These are phyloP conservation scores for Alouatta caraya DNA, from an alignment of 2,797 vertebrate species.

Conservation along the genomic window DNA sequence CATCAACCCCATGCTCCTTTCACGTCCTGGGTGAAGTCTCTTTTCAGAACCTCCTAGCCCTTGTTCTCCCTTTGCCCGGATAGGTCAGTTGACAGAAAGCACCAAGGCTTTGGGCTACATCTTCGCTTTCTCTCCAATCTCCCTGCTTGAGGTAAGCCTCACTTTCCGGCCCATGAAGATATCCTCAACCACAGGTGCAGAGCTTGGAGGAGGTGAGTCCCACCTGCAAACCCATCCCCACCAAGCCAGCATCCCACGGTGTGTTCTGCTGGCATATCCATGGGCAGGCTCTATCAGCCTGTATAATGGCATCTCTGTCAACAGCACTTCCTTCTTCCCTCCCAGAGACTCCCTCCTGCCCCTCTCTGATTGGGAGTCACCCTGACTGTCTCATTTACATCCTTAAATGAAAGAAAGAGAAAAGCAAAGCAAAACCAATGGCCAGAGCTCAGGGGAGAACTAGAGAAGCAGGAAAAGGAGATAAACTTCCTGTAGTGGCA, in stretches of 20 bases:
- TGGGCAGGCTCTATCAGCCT: accelerated
- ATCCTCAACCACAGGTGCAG: neutral
- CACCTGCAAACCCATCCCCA: neutral
- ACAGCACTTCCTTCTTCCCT: neutral
- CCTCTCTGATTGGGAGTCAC: neutral
- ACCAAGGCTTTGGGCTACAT: neutral
- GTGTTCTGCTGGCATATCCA: neutral
- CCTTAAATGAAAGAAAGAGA: neutral
- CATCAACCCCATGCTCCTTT: neutral
- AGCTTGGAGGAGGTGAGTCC: neutral
- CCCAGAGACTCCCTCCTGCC: neutral
- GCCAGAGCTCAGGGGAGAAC: neutral
- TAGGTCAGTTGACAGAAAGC: neutral
- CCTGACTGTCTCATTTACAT: neutral
- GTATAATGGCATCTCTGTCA: neutral
- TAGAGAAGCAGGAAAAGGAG: neutral
- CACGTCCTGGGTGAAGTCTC: neutral
- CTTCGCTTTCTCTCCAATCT: neutral
- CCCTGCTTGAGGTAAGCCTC: neutral
- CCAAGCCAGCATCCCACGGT: neutral
- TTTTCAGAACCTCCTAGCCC: neutral
- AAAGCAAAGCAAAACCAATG: neutral
- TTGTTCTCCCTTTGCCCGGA: neutral
- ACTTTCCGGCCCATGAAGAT: neutral
- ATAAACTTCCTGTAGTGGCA: neutral